Base-by-base conservation (phyloP, 2,888 invertebrate species). In the Tinea pellionella region DNA sequence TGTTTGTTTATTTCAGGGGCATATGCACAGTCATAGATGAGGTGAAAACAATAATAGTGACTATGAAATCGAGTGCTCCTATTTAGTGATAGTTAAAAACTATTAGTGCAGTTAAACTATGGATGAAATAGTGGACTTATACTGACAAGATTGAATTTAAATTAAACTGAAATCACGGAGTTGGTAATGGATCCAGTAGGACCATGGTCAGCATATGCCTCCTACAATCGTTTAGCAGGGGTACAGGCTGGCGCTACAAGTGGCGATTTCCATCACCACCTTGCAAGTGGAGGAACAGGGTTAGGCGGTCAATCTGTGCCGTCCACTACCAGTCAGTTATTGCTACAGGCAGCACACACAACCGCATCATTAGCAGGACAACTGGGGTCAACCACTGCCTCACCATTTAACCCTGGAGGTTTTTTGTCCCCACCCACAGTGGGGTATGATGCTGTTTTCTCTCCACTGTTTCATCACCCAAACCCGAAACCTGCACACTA, bases 161-260 rank as follows among this genome's bases (percentile, higher is more conserved):
- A 76, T 69, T 70, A 72, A 71, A 71, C 72, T 69, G 71, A 77
- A 74, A 81, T 73, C 77, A 83, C 85, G 80, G 77, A 86, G 85
- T 78, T 86, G 89, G 88, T 88, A 88, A 95, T 95, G 95, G 95
- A 95, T 92, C 95, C 95, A 79, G 94, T 93, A 82, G 94, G 94
- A 88, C 94, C 95, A 89, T 95, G 95, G 95, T 91, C 92, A 77
- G 92, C 92, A 77, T 93, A 93, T 83, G 89, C 92, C 77, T 92
- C 94, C 69, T 95, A 95, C 89, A 94, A 94, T 88, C 92, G 95
- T 72, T 88, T 95, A 80, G 90, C 93, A 67, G 90, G 91, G 69
- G 91, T 92, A 67, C 91, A 92, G 77, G 89, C 92, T 69, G 89
- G 91, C 76, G 87, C 92, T 77, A 88, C 91, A 73, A 88, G 90